Percentiles rank a stretch among this genome's conserved stretches.
Conservation (phyloP, 2,113 vertebrate genomes). For the Cariama cristata region DNA sequence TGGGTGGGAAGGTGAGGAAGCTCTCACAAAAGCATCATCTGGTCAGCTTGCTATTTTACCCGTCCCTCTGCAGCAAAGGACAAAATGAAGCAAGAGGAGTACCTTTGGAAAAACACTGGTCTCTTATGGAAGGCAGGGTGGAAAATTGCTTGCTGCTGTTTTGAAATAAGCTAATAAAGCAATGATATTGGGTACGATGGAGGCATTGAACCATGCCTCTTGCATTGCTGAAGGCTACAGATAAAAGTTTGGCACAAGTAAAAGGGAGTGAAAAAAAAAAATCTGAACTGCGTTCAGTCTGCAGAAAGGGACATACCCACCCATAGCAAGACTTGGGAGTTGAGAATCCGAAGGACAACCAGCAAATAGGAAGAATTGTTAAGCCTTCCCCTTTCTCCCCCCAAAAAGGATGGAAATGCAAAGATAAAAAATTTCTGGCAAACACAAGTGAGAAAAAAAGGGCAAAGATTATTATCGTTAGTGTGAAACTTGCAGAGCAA, state of each 20-base stretch:
- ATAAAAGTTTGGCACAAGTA: neutral
- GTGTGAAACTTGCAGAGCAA: neutral
- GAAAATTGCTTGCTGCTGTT: neutral
- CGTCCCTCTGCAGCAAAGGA: neutral
- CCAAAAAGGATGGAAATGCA: fast-evolving
- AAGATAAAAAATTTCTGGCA: neutral
- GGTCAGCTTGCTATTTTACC: neutral
- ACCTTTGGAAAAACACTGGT: neutral
- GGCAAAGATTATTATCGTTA: neutral
- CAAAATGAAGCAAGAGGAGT: neutral
- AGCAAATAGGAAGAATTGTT: neutral
- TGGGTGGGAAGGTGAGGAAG: neutral
- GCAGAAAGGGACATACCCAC: neutral
- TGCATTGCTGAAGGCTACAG: neutral
- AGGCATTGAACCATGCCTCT: neutral
- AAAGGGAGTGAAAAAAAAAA: neutral
- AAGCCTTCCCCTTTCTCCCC: neutral
- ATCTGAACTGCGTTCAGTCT: neutral
- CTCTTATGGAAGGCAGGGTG: neutral
- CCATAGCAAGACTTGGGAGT: neutral
- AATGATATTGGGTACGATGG: neutral
- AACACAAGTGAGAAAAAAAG: neutral
- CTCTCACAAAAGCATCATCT: neutral
- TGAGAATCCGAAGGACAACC: neutral
- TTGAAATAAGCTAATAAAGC: neutral